Percentiles rank a stretch among this genome's conserved stretches.
Conservation (phyloP, 64 coral and sea anemone genomes). For the Actinia tenebrosa region DNA sequence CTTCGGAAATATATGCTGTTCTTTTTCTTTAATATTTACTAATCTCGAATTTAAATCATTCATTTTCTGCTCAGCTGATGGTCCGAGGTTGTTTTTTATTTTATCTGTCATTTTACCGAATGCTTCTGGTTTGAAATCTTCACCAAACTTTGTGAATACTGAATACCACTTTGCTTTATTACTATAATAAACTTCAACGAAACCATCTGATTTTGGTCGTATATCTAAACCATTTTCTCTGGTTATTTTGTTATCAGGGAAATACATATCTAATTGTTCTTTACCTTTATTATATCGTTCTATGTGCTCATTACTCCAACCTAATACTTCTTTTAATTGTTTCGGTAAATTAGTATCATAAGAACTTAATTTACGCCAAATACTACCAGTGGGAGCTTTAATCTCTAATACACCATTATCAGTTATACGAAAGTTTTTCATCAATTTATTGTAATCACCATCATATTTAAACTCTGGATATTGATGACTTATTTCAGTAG, state of each 20-base stretch:
- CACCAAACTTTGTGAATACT: not conserved
- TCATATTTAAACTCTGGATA: conserved; percentile 6
- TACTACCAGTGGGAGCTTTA: not conserved
- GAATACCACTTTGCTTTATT: not conserved
- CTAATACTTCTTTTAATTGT: not conserved
- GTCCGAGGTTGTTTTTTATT: not conserved
- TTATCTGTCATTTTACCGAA: conserved; percentile 11
- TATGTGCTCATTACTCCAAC: not conserved
- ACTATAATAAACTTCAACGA: not conserved
- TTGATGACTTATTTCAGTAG: not conserved
- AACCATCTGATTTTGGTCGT: not conserved
- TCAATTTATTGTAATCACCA: not conserved
- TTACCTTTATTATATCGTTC: not conserved
- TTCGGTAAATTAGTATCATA: not conserved
- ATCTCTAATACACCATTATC: not conserved
- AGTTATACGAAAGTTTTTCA: conserved; percentile 7
- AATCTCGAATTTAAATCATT: not conserved
- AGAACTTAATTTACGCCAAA: not conserved
- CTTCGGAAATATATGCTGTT: not conserved
- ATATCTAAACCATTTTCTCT: not conserved
- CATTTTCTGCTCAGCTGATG: not conserved
- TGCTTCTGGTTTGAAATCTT: not conserved
- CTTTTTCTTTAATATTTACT: not conserved
- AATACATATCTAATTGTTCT: not conserved
- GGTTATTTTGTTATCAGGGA: not conserved